phyloP scores from a whole-genome alignment of 2,888 invertebrate species.

The Scotopteryx bipunctaria region DNA sequence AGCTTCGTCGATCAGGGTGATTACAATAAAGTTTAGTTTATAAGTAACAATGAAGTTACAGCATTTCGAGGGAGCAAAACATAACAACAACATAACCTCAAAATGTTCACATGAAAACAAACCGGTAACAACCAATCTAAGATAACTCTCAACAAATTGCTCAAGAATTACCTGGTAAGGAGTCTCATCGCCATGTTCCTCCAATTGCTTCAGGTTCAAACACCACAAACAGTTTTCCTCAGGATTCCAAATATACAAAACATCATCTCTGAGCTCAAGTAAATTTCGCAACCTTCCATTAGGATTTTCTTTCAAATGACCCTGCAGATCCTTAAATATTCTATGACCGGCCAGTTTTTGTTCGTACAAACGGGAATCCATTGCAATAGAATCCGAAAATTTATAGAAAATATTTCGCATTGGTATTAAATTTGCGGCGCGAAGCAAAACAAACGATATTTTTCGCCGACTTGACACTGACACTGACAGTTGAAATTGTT shows the following conservation, averaged over 20 bases:
- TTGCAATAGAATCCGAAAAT: conserved; percentile 48
- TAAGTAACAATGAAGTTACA: too few relatives aligned
- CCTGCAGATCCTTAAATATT: conserved; percentile 84
- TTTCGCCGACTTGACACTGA: too few relatives aligned
- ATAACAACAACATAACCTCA: conserved; percentile 38
- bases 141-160: conserved; percentile 5
- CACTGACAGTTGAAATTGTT: too few relatives aligned
- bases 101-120: conserved; percentile 17
- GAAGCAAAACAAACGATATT: conserved; percentile 1
- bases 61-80: not conserved
- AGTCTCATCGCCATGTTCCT: conserved; percentile 76
- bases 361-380: conserved; percentile 84
- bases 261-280: conserved; percentile 85
- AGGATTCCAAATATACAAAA: conserved; percentile 87
- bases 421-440: too few relatives aligned
- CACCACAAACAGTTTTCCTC: conserved; percentile 85
- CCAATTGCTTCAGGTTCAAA: conserved; percentile 81
- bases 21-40: too few relatives aligned
- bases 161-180: conserved; percentile 82
- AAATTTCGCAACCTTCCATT: conserved; percentile 85
- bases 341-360: conserved; percentile 83
- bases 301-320: conserved; percentile 76
- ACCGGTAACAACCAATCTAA: not conserved
- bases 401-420: too few relatives aligned
- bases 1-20: too few relatives aligned